Base-by-base conservation (phyloP, 2,888 invertebrate genomes). In the Monochamus alternatus region DNA sequence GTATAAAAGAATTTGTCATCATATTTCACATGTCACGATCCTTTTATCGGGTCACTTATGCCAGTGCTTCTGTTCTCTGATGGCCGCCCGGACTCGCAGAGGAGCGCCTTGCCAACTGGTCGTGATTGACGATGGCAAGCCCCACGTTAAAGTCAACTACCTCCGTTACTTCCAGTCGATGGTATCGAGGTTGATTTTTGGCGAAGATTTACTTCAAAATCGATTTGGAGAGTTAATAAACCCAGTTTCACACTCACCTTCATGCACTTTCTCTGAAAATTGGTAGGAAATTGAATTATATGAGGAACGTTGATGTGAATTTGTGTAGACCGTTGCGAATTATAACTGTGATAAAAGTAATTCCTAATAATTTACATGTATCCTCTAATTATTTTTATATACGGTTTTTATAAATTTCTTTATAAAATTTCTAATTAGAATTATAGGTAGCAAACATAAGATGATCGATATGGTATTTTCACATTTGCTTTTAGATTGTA, bases 1-100 rank as follows among this genome's bases (percentile, higher is more conserved):
- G 38, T 71, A 81, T 80, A 82, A 82, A 82, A 82, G 81, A 81
- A 81, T 82, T 81, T 82, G 82, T 83, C 83, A 81, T 81, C 82
- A 82, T 82, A 83, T 83, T 83, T 83, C 81, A 82, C 81, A 79
- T 82, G 83, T 82, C 82, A 82, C 80, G 77, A 78, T 74, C 77
- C 80, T 81, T 83, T 83, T 82, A 78, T 81, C 82, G 80, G 81
- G 81, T 81, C 80, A 83, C 78, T 83, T 81, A 80, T 77, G 75
- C 78, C 75, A 75, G 70, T 77, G 74, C 72, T 77, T 75, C 73
- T 64, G 73, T 72, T 74, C 75, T 75, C 75, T 77, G 77, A 75
- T 75, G 75, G 67, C 68, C 73, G 78, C 55, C 38, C 55, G 67
- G 80, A 74, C 74, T 80, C 67, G 67, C 78, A 75, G 73, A 80